Evolutionary conservation across 2,888 invertebrate genomes (phyloP), one percentile per base, ranked within the genome.

Genomic region (Meteorus colon): DNA sequence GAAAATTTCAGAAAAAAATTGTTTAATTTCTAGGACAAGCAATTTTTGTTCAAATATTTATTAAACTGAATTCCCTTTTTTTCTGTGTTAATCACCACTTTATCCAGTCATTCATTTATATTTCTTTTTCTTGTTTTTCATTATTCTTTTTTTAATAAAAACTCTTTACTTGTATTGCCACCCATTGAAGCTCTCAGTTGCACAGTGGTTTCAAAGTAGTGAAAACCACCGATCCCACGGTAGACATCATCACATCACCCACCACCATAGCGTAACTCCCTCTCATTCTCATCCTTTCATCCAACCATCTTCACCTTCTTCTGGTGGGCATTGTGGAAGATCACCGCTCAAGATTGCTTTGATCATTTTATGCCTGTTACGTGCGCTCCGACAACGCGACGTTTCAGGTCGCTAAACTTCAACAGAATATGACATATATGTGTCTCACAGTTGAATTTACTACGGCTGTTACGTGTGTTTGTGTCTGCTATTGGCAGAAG

Each of bases 311-410:
- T 48, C 73, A 29, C 76, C 77, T 76, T 78, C 75, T 41, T 51
- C 29, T 65, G 71, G 45, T 75, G 76, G 77, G 75, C 78, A 81
- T 80, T 78, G 79, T 76, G 79, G 75, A 81, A 84, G 85, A 86
- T 85, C 84, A 81, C 79, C 80, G 78, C 80, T 79, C 41, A 82
- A 84, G 86, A 86, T 86, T 85, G 84, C 84, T 84, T 84, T 84
- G 83, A 84, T 85, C 85, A 84, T 83, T 86, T 85, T 85, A 85
- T 86, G 83, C 82, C 84, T 81, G 81, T 84, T 85, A 85, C 83
- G 85, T 86, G 85, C 83, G 79, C 63, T 78, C 75, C 74, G 74
- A 75, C 71, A 60, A 45, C 45, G 65, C 76, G 79, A 75, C 78
- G 78, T 70, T 78, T 65, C 76, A 29, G 72, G 80, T 80, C 81